These are phyloP conservation scores for Calephelis virginiensis DNA, from an alignment of 1,140 invertebrate genomes.

Conservation along the genomic window DNA sequence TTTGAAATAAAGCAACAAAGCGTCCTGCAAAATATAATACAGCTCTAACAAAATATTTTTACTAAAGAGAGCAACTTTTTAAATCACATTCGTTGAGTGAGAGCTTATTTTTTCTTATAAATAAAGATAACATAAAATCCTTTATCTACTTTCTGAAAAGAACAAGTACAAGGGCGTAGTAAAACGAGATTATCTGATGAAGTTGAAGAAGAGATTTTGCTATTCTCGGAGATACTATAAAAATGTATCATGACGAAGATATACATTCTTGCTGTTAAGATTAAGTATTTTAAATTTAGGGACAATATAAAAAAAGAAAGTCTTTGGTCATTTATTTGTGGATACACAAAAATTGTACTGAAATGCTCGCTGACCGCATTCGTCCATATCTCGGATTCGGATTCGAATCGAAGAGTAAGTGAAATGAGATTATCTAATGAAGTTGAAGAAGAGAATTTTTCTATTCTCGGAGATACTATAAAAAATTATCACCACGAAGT, in stretches of 20 bases:
- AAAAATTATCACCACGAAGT: neutral
- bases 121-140: slow-evolving; percentile 15
- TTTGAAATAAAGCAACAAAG: neutral
- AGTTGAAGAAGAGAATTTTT: neutral
- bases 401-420: neutral
- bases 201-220: neutral
- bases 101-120: slow-evolving; percentile 7
- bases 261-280: no score
- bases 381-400: no score
- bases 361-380: no score
- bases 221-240: neutral
- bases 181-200: slow-evolving; percentile 9
- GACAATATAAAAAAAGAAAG: no score
- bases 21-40: no score
- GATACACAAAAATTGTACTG: no score
- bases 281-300: no score
- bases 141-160: slow-evolving; percentile 3
- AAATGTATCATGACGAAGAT: neutral
- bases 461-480: neutral
- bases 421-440: slow-evolving; percentile 3
- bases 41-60: neutral
- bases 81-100: neutral
- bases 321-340: no score
- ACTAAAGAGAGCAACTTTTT: neutral
- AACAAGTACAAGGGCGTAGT: slow-evolving; percentile 7